Evolutionary conservation across 2,113 vertebrate genomes (phyloP).

Genomic region (Plotosus lineatus): DNA sequence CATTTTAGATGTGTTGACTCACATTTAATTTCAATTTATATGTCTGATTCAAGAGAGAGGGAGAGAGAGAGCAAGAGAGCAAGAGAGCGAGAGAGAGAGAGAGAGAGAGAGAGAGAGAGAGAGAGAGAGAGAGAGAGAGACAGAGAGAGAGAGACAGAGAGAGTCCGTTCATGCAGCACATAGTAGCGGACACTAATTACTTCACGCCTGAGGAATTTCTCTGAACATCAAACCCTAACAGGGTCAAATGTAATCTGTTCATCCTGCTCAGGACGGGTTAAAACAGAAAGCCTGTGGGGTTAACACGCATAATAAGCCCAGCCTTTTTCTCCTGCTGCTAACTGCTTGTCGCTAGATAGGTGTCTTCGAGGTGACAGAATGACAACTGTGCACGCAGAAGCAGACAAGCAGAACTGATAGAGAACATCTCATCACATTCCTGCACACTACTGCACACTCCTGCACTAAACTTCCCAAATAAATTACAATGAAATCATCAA

Average conservation of each 20-base stretch:
- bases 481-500: not conserved
- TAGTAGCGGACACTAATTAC: conserved; percentile 29
- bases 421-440: not conserved
- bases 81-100: conserved; percentile 46
- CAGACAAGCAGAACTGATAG: conserved; percentile 29
- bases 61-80: conserved; percentile 57
- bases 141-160: conserved; percentile 26
- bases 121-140: conserved; percentile 46
- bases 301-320: conserved; percentile 14
- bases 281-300: conserved; percentile 14
- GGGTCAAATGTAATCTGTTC: conserved; percentile 43
- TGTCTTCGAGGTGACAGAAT: conserved; percentile 5
- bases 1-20: conserved; percentile 36
- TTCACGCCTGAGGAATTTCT: conserved; percentile 16
- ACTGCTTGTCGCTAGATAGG: conserved; percentile 5
- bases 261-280: conserved; percentile 16
- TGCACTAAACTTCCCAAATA: not conserved
- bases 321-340: not conserved
- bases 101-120: conserved; percentile 38
- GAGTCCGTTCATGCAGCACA: not conserved
- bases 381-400: conserved; percentile 8
- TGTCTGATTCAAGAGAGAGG: conserved; percentile 63
- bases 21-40: conserved; percentile 68
- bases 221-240: conserved; percentile 31
- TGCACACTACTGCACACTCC: not conserved